Base-by-base conservation (phyloP, 2,113 vertebrate genomes). In the Menidia beryllina region DNA sequence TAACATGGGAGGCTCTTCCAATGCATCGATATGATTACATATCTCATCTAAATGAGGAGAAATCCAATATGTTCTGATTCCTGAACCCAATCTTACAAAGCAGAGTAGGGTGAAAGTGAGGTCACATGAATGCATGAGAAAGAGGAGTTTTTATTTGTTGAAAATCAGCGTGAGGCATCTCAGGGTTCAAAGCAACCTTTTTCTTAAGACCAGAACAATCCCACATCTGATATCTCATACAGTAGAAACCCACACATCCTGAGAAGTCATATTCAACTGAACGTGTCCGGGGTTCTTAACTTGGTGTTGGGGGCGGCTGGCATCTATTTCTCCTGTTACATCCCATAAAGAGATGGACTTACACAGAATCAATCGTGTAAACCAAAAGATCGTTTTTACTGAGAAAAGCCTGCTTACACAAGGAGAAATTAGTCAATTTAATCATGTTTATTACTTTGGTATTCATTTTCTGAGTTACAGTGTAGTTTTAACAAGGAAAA, bases 221-320 rank as follows among this genome's bases (percentile, higher is more conserved):
- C 80, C 56, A 75, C 88, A 74, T 63, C 72, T 63, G 69, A 68
- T 72, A 53, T 72, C 26, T 86, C 73, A 63, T 67, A 70, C 77
- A 41, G 61, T 17, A 75, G 64, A 71, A 83, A 53, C 69, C 79
- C 83, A 72, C 84, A 77, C 74, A 69, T 59, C 59, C n/a, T 0
- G 14, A 73, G 34, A 57, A 88, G 77, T 80, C 62, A 67, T 60
- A 61, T 52, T 63, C 52, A 45, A 58, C 48, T 50, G 54, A 62
- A 50, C 50, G 50, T 68, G 24, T 53, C 26, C 53, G 24, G 63
- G 69, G 49, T 81, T 85, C 65, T 77, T 73, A 72, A 86, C 65
- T 64, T 69, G 67, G 83, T 75, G 77, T 79, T 2, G 66, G 77
- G 64, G 86, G 78, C 27, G 38, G 53, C 62, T 61, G 74, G 56